Evolutionary conservation across 2,797 vertebrate species (phyloP), one percentile per base, ranked within the genome.

Genomic region (Psittacula derbiana): DNA sequence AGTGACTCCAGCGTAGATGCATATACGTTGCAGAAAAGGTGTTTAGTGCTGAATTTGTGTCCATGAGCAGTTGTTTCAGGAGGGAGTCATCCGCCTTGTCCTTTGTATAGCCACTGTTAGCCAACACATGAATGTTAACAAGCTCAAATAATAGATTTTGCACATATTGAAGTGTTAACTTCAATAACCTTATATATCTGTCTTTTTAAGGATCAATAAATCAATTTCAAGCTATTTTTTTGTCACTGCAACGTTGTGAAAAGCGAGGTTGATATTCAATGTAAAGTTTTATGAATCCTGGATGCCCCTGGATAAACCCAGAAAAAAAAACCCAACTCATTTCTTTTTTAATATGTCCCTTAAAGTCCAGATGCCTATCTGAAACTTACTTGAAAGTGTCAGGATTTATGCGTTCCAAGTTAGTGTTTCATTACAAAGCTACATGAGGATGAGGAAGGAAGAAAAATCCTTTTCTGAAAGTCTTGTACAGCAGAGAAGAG

Each of bases 141-240:
- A 84, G 58, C 71, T 66, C 55, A 64, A 46, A 74, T 84, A 93
- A 93, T 58, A 90, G 83, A 88, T 92, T 93, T 95, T 90, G 33
- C 61, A 40, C 46, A 30, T 91, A 90, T 82, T 73, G 82, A 83
- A 11, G 1, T 71, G 85, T 88, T 92, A 92, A 80, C 61, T 93
- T 88, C 71, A 92, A 93, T 92, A 93, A 92, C 76, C 62, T 70
- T 86, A 78, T 92, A 62, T 93, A 88, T 94, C 82, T 91, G 50
- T 90, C 85, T 86, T 92, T 88, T 84, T 86, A 84, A 53, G 38
- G 55, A 91, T 93, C 85, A 75, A 88, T 96, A 92, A 79, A 93
- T 94, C 86, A 70, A 75, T 96, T 90, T 81, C 2, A 8, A 90
- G 73, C 64, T 86, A 73, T 41, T 70, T 92, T 70, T 91, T 92